Base-by-base conservation (phyloP, 2,797 vertebrate genomes). In the Argyrosomus regius region DNA sequence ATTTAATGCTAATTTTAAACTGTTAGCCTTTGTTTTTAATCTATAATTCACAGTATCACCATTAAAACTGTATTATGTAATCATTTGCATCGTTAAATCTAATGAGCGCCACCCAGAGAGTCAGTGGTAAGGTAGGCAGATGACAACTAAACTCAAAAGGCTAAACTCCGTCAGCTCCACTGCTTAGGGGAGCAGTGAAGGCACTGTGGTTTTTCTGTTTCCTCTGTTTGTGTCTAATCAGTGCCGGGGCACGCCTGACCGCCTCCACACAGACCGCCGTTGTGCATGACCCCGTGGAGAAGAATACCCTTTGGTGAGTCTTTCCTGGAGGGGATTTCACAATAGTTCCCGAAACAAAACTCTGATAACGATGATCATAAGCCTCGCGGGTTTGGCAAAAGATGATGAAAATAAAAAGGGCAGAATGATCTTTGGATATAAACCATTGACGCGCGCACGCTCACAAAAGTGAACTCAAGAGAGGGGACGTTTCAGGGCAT, bases 221-320 rank as follows among this genome's bases (percentile, higher is more conserved):
- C 88, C 86, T 92, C 85, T 84, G 84, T 91, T 93, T 90, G 92
- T 88, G 88, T 91, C 80, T 88, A 91, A 94, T 92, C 88, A 83
- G 84, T 88, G 89, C 50, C 13, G 73, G 75, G 84, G 60, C 85
- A 92, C 77, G 93, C 90, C 87, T 91, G 87, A 88, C 78, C 79
- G 90, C 91, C 81, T 81, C 90, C 83, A 89, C 88, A 89, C 83
- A 92, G 78, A 84, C 86, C 83, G 26, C 89, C 80, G 82, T 75
- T 91, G 91, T 88, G 84, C 85, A 81, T 84, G 82, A 87, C 87
- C 89, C 81, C 80, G 35, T 72, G 77, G 67, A 88, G 78, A 89
- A 83, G 83, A 91, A 89, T 79, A 88, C 75, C 76, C 81, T 80
- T 72, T 75, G 82, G 74, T 72, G 35, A 75, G 64, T 56, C 56